Percentiles rank a stretch among this genome's conserved stretches.
Conservation (phyloP, 2,797 vertebrate species). For the Parotocinclus haroldoi region DNA sequence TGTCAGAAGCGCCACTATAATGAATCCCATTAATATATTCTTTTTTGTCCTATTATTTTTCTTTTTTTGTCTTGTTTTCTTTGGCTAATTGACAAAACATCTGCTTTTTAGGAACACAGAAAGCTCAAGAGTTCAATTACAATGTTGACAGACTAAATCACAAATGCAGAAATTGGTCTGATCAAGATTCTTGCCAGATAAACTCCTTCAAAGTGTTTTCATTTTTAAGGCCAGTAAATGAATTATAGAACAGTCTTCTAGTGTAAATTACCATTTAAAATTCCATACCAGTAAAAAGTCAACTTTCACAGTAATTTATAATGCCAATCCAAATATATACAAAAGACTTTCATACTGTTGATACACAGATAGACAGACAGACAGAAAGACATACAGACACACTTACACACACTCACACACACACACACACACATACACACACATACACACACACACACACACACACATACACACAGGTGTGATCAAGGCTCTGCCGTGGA, state of each 20-base stretch:
- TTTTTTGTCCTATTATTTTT: conserved; percentile 8
- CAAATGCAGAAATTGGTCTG: conserved; percentile 29
- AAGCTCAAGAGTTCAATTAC: conserved; percentile 25
- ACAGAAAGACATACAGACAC: conserved; percentile 26
- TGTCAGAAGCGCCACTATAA: conserved; percentile 38
- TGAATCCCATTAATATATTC: conserved; percentile 37
- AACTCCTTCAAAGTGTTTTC: background rate
- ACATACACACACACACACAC: background rate
- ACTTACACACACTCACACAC: background rate
- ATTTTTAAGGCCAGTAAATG: background rate
- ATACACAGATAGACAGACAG: conserved; percentile 25
- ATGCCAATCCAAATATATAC: conserved; percentile 19
- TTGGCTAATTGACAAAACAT: conserved; percentile 43
- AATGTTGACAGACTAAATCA: conserved; percentile 29
- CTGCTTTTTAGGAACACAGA: conserved; percentile 25
- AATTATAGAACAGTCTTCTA: background rate
- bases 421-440: conserved; percentile 10
- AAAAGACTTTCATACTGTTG: conserved; percentile 12
- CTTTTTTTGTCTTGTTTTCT: conserved; percentile 20
- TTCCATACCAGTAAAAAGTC: background rate
- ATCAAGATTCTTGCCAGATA: conserved; percentile 5
- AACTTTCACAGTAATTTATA: background rate
- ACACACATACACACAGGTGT: conserved; percentile 36
- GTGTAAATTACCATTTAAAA: background rate
- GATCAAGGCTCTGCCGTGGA: conserved; percentile 51